phyloP scores from a whole-genome alignment of 1,140 invertebrate species.

The Euschistus heros region DNA sequence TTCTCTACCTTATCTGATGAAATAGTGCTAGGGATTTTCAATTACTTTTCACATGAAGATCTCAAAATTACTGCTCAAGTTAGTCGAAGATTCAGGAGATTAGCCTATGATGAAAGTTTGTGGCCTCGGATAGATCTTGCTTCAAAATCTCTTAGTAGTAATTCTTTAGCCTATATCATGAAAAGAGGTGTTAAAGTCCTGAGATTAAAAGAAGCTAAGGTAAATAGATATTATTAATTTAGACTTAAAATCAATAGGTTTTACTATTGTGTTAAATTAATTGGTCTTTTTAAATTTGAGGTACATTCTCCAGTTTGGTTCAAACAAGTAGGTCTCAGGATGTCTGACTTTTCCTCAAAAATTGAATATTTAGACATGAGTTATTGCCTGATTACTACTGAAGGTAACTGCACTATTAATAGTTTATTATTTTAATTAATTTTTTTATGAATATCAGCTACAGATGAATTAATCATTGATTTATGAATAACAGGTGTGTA shows the following conservation, averaged over 20 bases:
- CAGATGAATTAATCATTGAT: not conserved
- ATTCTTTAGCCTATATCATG: slow-evolving; percentile 12
- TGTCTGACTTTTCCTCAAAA: not conserved
- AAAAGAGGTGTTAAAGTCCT: slow-evolving; percentile 10
- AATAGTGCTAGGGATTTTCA: slow-evolving; percentile 15
- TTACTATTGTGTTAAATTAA: too few species aligned
- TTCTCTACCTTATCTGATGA: slow-evolving; percentile 15
- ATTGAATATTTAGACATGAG: slow-evolving; percentile 18
- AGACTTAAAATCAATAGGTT: too few species aligned
- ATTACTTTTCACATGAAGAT: slow-evolving; percentile 1
- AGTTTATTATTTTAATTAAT: not conserved
- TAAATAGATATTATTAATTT: not conserved
- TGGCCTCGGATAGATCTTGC: slow-evolving; percentile 11
- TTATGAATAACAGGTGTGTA: not conserved
- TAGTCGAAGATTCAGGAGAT: not conserved
- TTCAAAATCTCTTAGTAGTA: not conserved
- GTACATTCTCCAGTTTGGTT: not conserved
- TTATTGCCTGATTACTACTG: not conserved
- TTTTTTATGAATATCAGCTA: not conserved
- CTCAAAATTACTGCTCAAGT: not conserved
- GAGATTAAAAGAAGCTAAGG: not conserved
- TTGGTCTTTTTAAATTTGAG: too few species aligned
- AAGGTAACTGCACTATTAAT: not conserved
- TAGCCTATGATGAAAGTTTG: slow-evolving; percentile 3
- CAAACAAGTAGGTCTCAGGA: not conserved